Base-by-base conservation (phyloP, 1,140 invertebrate genomes). In the Drosophila tsacasi region DNA sequence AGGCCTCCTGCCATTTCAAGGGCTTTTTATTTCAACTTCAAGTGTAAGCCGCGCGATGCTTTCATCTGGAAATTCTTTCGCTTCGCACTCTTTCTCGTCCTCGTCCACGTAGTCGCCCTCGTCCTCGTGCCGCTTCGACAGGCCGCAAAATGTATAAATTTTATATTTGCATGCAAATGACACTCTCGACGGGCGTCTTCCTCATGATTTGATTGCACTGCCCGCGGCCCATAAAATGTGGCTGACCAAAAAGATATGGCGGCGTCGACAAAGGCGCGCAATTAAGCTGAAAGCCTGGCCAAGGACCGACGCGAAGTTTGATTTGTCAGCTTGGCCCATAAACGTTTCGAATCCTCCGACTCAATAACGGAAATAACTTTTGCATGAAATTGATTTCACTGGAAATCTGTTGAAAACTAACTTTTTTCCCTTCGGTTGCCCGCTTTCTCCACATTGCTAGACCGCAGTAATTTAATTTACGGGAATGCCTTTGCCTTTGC, bases 1-100 rank as follows among this genome's bases (percentile, higher is more conserved):
- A 0, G 13, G 17, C 15, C 3, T 49, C 4, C 37, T 23, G 5
- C 37, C 67, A 57, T 77, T 86, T 82, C 61, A 69, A 81, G 83
- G 71, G 75, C 63, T 82, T 85, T 85, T 77, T 77, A 89, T 67
- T 81, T 81, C 59, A 62, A 81, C 65, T 67, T 77, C 23, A 60
- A 42, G 25, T 25, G 58, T 64, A 52, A 59, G 65, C 57, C 49
- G 42, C 39, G 59, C 52, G 21, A 47, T 35, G 60, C 62, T 52
- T 40, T 76, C 44, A 61, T 52, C 62, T 75, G 63, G 76, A 80
- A 80, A 67, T 52, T 67, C 47, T 59, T 44, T 46, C 30, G 46
- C 39, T 69, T 57, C 54, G 54, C 54, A 32, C 30, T 54, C 7
- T 27, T 2, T 32, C n/a, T 35, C 19, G 30, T 13, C n/a, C n/a